Conservation (phyloP, 2,888 invertebrate genomes). For the Pristionchus arcanus region DNA sequence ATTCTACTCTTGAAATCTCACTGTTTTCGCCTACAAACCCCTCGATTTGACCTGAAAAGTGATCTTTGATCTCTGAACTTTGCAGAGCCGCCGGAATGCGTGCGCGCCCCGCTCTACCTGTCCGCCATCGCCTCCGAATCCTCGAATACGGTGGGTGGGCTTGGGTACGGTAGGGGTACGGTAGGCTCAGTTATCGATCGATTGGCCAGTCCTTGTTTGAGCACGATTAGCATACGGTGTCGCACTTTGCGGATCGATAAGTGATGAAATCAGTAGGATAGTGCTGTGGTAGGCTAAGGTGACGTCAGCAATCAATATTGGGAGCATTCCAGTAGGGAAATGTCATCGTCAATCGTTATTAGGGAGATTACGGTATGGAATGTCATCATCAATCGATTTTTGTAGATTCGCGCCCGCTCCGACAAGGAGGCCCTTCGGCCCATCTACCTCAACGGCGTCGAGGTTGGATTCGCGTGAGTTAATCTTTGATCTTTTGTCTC, state of each 20-base stretch:
- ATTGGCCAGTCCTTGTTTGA: background rate
- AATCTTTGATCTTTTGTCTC: background rate
- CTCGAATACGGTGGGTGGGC: slow-evolving; percentile 22
- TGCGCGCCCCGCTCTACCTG: background rate
- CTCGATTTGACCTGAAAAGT: no score
- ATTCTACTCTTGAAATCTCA: background rate
- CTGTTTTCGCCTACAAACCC: background rate
- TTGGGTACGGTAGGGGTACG: background rate
- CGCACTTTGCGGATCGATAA: background rate
- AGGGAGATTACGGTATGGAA: background rate
- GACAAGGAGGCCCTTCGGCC: slow-evolving; percentile 60
- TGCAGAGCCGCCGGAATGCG: background rate
- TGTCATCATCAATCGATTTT: background rate
- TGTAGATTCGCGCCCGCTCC: background rate
- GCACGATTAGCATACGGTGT: no score
- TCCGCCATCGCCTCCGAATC: slow-evolving; percentile 30
- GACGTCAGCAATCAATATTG: background rate
- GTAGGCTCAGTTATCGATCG: background rate
- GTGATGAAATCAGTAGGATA: background rate
- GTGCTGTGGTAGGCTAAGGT: background rate
- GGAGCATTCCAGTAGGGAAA: background rate
- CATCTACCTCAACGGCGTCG: slow-evolving; percentile 69
- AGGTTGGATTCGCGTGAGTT: slow-evolving; percentile 70
- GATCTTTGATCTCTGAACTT: background rate
- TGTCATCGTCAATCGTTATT: background rate